Evolutionary conservation across 2,113 vertebrate genomes (phyloP), one percentile per base, ranked within the genome.

Genomic region (Embiotoca jacksoni): DNA sequence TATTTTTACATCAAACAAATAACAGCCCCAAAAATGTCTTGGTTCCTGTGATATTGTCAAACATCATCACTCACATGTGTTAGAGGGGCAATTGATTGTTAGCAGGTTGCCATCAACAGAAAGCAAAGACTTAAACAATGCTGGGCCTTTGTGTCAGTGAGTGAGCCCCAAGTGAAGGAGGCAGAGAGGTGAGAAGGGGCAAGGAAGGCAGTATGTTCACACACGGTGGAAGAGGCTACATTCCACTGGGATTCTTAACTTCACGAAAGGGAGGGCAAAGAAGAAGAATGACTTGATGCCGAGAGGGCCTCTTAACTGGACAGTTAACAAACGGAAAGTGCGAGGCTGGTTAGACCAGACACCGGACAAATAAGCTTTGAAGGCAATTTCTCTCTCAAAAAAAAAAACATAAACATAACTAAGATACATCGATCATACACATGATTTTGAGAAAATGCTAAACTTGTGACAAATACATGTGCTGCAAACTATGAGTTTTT

Each of bases 181-280:
- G 53, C 80, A 66, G 60, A 66, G 78, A 89, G 83, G 86, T 84
- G 82, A 77, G 56, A 80, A 72, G 79, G 90, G 83, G 49, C 83
- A 92, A 58, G 31, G 49, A 73, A 46, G 63, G 69, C 7, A 3
- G 66, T 33, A 8, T 33, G 85, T 81, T 90, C 85, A 80, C 86
- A 89, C 64, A 68, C 23, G 67, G 66, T 65, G 80, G 79, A 78
- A 31, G 71, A 77, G 62, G 46, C 57, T 13, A 37, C 85, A 91
- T 91, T 88, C 86, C 89, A 80, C 59, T 14, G 36, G 66, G 56
- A 64, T 68, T 77, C 76, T 76, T 86, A 49, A 41, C 82, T 70
- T 79, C 30, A 62, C 71, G 37, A 80, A 31, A 57, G 77, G 68
- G 31, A 72, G 63, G 67, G 74, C 41, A 73, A 68, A 57, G 39